Conservation (phyloP, 2,113 vertebrate genomes). For the Budorcas taxicolor region DNA sequence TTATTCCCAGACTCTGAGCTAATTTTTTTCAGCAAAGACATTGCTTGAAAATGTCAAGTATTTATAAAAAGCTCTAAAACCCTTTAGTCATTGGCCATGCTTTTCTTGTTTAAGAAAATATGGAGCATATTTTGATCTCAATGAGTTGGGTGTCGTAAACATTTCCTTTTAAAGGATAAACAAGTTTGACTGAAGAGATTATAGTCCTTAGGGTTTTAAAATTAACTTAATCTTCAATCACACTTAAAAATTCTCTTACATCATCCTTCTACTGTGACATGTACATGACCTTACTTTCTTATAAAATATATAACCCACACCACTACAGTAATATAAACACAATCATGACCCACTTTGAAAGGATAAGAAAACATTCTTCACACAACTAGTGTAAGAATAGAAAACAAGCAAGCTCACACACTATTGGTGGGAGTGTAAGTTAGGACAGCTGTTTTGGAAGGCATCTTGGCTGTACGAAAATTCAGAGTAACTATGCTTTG, state of each 20-base stretch:
- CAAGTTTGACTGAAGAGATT: slow-evolving; percentile 33
- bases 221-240: slow-evolving; percentile 55
- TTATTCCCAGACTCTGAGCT: slow-evolving; percentile 32
- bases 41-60: slow-evolving; percentile 51
- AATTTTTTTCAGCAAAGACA: slow-evolving; percentile 73
- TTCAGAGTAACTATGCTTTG: background rate
- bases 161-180: slow-evolving; percentile 68
- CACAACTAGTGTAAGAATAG: background rate
- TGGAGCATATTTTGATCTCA: slow-evolving; percentile 46
- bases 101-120: slow-evolving; percentile 51
- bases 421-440: background rate
- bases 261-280: slow-evolving; percentile 48
- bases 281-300: slow-evolving; percentile 3
- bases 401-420: background rate
- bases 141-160: slow-evolving; percentile 38
- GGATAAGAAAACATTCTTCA: background rate
- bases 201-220: slow-evolving; percentile 56
- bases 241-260: slow-evolving; percentile 49
- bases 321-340: background rate
- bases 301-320: background rate
- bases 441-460: background rate
- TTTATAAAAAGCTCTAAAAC: slow-evolving; percentile 56
- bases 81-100: slow-evolving; percentile 43
- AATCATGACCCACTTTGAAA: background rate
- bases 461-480: background rate